phyloP scores from a whole-genome alignment of 2,888 invertebrate species.

The Teleogryllus oceanicus region DNA sequence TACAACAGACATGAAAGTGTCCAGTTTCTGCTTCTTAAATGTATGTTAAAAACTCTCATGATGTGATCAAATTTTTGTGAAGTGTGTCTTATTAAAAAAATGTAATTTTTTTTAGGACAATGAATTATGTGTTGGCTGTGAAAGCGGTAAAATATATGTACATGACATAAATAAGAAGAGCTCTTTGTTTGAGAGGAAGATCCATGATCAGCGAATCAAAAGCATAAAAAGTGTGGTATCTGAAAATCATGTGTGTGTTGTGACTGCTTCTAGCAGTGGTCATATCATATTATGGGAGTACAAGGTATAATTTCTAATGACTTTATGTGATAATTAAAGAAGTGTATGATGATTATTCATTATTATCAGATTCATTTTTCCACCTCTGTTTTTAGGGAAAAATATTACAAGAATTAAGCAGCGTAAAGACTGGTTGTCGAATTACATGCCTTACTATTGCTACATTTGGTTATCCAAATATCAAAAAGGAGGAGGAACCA shows the following conservation, averaged over 20 bases:
- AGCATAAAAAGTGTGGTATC: conserved; percentile 53
- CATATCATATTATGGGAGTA: conserved; percentile 70
- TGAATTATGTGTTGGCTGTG: conserved; percentile 65
- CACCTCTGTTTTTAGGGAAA: conserved; percentile 38
- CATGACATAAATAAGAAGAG: conserved; percentile 38
- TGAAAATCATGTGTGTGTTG: conserved; percentile 52
- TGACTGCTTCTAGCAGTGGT: conserved; percentile 75
- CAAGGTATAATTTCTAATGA: conserved; percentile 38
- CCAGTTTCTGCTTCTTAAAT: conserved; percentile 65
- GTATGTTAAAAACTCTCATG: background rate
- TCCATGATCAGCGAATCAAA: conserved; percentile 62
- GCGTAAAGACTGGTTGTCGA: conserved; percentile 64
- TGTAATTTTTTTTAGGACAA: conserved; percentile 48
- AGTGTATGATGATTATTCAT: conserved; percentile 35
- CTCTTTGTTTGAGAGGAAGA: conserved; percentile 55
- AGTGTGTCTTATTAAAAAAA: too few species aligned
- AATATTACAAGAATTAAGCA: conserved; percentile 54
- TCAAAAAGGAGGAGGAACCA: background rate
- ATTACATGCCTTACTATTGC: conserved; percentile 68
- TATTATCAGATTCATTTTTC: conserved; percentile 24
- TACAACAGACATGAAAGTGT: conserved; percentile 65
- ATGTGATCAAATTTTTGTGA: too few species aligned
- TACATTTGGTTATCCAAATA: background rate
- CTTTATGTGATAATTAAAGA: background rate
- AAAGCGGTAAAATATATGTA: conserved; percentile 62